These are phyloP conservation scores for Phyllotreta striolata DNA, from an alignment of 2,888 invertebrate genomes.

Conservation along the genomic window DNA sequence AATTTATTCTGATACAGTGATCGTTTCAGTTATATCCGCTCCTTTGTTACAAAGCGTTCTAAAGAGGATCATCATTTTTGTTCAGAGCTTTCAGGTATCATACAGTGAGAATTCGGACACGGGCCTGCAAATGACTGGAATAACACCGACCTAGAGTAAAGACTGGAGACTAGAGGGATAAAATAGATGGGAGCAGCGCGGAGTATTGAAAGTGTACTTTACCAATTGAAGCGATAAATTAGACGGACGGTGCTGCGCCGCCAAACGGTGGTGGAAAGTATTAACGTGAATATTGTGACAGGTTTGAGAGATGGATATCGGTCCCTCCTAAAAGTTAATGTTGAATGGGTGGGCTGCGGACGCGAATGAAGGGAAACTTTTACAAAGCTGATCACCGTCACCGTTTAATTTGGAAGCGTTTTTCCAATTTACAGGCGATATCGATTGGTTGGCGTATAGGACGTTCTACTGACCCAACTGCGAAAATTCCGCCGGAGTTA, in stretches of 20 bases:
- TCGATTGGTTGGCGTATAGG: conserved; percentile 5
- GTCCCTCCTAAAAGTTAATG: conserved; percentile 14
- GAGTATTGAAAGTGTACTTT: conserved; percentile 14
- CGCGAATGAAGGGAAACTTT: conserved; percentile 17
- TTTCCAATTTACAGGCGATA: conserved; percentile 8
- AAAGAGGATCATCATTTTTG: too few relatives aligned
- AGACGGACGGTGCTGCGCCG: conserved; percentile 13
- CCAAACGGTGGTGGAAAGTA: conserved; percentile 9
- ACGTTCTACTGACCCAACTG: background rate
- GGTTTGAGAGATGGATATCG: conserved; percentile 17
- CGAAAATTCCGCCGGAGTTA: too few relatives aligned
- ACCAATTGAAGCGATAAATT: conserved; percentile 22
- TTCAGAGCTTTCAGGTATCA: background rate
- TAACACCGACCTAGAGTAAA: conserved; percentile 6
- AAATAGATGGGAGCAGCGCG: conserved; percentile 9
- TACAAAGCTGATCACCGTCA: conserved; percentile 15
- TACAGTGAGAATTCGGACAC: background rate
- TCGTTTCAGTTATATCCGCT: too few relatives aligned
- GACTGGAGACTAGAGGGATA: background rate
- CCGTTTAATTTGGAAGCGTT: conserved; percentile 12
- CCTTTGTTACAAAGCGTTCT: too few relatives aligned
- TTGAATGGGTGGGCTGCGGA: conserved; percentile 7
- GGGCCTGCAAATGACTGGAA: conserved; percentile 7
- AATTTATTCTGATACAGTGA: too few relatives aligned
- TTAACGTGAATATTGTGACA: conserved; percentile 19